These are phyloP conservation scores for Nycticebus coucang DNA, from an alignment of 2,113 vertebrate genomes.

Conservation along the genomic window DNA sequence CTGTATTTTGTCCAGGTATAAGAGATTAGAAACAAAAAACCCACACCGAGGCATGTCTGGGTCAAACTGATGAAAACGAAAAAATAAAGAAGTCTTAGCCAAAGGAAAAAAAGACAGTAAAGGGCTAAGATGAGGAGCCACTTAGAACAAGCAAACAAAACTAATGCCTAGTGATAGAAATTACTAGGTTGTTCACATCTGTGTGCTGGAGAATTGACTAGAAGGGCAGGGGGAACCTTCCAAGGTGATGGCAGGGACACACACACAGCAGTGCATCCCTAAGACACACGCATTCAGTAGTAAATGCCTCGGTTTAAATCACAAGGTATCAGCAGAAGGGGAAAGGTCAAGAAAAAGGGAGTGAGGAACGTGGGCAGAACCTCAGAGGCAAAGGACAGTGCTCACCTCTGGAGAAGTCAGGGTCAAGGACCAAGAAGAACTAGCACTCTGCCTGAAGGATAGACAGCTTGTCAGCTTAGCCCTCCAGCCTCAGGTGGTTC, in stretches of 20 bases:
- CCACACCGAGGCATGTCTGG: not conserved
- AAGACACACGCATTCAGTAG: fast-evolving
- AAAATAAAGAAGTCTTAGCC: not conserved
- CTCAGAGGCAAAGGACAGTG: not conserved
- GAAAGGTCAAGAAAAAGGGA: too few relatives aligned
- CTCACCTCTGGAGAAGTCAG: not conserved
- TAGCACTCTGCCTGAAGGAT: fast-evolving
- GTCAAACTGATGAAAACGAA: not conserved
- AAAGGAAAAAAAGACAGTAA: too few relatives aligned
- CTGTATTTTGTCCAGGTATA: too few relatives aligned
- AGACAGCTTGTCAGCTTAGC: not conserved
- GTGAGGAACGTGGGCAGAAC: not conserved
- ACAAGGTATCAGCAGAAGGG: not conserved
- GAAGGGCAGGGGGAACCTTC: not conserved
- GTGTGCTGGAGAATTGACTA: too few relatives aligned
- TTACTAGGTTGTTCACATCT: fast-evolving
- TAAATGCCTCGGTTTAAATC: not conserved
- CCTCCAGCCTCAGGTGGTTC: not conserved
- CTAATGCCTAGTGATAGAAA: fast-evolving
- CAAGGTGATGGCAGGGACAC: not conserved
- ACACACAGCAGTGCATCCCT: not conserved
- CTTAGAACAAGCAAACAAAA: not conserved
- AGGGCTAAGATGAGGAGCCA: too few relatives aligned
- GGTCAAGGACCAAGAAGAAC: not conserved
- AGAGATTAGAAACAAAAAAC: not conserved